These are phyloP conservation scores for Chaetops frenatus DNA, from an alignment of 2,113 vertebrate species.

Conservation along the genomic window DNA sequence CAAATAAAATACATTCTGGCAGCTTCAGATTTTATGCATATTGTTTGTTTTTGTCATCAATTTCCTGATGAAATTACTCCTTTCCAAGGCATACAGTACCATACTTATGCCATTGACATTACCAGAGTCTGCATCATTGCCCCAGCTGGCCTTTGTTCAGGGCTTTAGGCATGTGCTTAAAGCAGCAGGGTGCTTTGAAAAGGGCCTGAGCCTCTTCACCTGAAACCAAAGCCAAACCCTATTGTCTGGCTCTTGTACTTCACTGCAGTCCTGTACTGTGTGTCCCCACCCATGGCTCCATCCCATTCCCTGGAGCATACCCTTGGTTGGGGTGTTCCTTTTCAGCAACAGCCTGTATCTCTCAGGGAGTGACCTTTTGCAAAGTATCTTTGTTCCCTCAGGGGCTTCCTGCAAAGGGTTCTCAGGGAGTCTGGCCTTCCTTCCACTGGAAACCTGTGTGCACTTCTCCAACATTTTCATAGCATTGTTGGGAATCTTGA, in stretches of 20 bases:
- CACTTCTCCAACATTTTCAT: not conserved
- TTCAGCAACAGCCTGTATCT: not conserved
- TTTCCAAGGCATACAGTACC: not conserved
- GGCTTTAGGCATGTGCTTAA: not conserved
- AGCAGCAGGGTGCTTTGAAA: not conserved
- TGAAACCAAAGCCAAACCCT: not conserved
- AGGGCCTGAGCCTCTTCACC: not conserved
- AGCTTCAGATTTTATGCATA: not conserved
- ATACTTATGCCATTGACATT: not conserved
- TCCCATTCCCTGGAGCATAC: no score
- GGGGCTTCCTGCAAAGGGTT: not conserved
- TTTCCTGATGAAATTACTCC: not conserved
- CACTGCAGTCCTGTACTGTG: not conserved
- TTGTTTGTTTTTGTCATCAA: not conserved
- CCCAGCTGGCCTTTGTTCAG: not conserved
- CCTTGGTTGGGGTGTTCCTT: not conserved
- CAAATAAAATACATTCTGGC: not conserved
- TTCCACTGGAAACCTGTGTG: not conserved
- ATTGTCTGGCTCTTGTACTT: not conserved
- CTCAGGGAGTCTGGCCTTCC: not conserved
- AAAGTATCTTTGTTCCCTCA: not conserved
- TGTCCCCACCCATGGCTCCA: fast-evolving
- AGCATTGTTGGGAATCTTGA: not conserved
- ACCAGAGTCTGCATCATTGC: not conserved
- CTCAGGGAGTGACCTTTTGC: not conserved